Evolutionary conservation across 1,140 invertebrate species (phyloP).

Genomic region (Stegodyphus dumicola): DNA sequence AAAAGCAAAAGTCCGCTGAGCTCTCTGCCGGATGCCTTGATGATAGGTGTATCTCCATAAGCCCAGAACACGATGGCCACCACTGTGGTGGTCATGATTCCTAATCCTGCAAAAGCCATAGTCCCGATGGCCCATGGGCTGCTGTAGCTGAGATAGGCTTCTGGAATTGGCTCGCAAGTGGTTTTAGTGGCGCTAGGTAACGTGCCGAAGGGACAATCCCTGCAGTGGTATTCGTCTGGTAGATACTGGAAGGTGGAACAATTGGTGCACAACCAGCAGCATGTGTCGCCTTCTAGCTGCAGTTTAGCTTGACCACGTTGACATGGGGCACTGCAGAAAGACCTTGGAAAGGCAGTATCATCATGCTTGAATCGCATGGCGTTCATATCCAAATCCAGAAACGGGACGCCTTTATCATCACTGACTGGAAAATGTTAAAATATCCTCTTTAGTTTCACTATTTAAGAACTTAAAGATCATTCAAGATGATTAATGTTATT

Average conservation of each 20-base stretch:
- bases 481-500: background rate
- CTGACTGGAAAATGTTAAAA: conserved; percentile 63
- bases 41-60: conserved; percentile 73
- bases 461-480: background rate
- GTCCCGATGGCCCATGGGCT: conserved; percentile 73
- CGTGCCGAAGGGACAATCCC: conserved; percentile 72
- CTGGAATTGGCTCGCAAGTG: conserved; percentile 70
- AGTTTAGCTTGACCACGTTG: conserved; percentile 64
- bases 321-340: conserved; percentile 71
- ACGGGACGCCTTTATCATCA: conserved; percentile 66
- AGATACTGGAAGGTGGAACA: conserved; percentile 76
- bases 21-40: conserved; percentile 74
- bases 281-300: conserved; percentile 70
- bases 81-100: conserved; percentile 81
- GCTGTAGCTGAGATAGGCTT: conserved; percentile 72
- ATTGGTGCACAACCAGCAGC: conserved; percentile 75
- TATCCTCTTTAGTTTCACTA: background rate
- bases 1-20: conserved; percentile 69
- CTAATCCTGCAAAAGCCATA: conserved; percentile 75
- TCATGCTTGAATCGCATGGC: conserved; percentile 67
- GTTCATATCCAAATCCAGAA: conserved; percentile 67
- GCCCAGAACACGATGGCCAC: conserved; percentile 77
- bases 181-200: conserved; percentile 67
- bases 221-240: conserved; percentile 74
- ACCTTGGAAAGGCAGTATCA: conserved; percentile 67